phyloP scores from a whole-genome alignment of 2,113 vertebrate genomes.

The Alaudala cheleensis region DNA sequence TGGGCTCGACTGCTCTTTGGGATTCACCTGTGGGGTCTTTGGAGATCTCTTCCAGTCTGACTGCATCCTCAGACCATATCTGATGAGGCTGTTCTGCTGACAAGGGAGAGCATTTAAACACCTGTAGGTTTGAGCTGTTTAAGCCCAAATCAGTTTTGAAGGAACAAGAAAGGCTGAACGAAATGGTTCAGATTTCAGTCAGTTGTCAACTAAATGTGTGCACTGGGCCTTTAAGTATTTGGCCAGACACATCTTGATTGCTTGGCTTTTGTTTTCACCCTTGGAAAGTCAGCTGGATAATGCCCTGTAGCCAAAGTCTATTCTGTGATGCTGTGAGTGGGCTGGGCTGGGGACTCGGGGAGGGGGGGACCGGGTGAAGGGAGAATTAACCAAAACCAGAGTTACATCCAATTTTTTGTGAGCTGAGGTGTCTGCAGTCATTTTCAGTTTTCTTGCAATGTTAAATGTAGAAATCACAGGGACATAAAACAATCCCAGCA shows the following conservation, averaged over 20 bases:
- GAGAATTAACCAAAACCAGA: not conserved
- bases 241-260: slow-evolving; percentile 74
- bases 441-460: not conserved
- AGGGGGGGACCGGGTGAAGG: rapidly evolving
- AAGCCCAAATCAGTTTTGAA: slow-evolving; percentile 72
- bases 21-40: slow-evolving; percentile 54
- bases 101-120: slow-evolving; percentile 70
- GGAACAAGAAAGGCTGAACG: slow-evolving; percentile 69
- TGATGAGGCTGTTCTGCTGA: slow-evolving; percentile 67
- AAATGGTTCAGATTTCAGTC: slow-evolving; percentile 78
- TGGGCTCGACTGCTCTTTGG: slow-evolving; percentile 48
- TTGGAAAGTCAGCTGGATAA: slow-evolving; percentile 65
- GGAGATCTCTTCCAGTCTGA: slow-evolving; percentile 55
- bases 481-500: not conserved
- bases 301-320: slow-evolving; percentile 9
- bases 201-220: slow-evolving; percentile 78
- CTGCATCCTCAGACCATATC: slow-evolving; percentile 43
- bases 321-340: not conserved
- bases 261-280: slow-evolving; percentile 69
- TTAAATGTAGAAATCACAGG: not conserved
- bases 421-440: not conserved
- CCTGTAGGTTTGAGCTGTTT: slow-evolving; percentile 73
- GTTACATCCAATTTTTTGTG: not conserved
- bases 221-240: slow-evolving; percentile 78
- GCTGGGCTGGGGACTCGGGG: not conserved